Percentiles rank a stretch among this genome's conserved stretches.
Conservation (phyloP, 1,140 invertebrate genomes). For the Cherax destructor region DNA sequence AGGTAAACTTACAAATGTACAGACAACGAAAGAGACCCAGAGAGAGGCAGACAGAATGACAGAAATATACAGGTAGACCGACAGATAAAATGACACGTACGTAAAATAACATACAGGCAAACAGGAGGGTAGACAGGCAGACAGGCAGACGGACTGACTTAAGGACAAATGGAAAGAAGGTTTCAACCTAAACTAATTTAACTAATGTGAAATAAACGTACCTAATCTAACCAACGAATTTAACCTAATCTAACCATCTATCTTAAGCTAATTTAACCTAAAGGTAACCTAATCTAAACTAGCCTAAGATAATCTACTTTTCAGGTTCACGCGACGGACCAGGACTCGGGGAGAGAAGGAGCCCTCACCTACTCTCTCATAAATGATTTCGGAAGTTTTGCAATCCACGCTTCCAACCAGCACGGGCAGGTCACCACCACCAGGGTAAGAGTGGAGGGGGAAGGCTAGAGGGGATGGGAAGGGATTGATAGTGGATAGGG, state of each 20-base stretch:
- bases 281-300: no score
- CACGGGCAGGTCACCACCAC: constrained; percentile 58
- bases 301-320: not conserved
- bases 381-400: constrained; percentile 42
- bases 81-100: not conserved
- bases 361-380: constrained; percentile 33
- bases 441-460: constrained; percentile 32
- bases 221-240: no score
- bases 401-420: constrained; percentile 50
- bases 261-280: not conserved
- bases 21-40: no score
- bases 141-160: not conserved
- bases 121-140: not conserved
- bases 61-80: not conserved
- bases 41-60: no score
- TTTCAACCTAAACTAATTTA: not conserved
- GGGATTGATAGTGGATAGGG: not conserved
- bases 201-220: no score
- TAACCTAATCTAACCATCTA: no score
- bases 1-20: not conserved
- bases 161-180: not conserved
- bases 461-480: not conserved
- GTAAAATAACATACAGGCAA: not conserved
- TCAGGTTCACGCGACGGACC: constrained; percentile 48
- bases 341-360: constrained; percentile 28